Conservation (phyloP, 2,113 vertebrate species). For the Phrynocephalus versicolor region DNA sequence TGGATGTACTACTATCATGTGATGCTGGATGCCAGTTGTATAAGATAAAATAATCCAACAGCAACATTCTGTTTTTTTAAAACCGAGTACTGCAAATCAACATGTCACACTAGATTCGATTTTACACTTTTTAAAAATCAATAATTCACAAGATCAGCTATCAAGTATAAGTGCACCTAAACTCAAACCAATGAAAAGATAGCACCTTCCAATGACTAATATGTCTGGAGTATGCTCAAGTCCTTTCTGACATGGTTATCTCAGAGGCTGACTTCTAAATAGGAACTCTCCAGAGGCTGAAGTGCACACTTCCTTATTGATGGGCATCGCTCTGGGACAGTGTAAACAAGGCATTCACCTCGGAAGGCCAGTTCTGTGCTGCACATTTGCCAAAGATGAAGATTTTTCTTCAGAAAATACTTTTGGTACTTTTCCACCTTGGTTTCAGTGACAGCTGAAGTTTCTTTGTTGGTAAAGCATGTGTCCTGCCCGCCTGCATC, state of each 20-base stretch:
- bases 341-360: not conserved
- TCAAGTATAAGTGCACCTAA: not conserved
- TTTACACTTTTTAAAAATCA: not conserved
- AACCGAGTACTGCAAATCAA: not conserved
- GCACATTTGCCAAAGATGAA: not conserved
- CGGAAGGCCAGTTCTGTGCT: not conserved
- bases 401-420: not conserved
- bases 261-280: slow-evolving; percentile 6
- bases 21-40: not conserved
- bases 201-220: not conserved
- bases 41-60: not conserved
- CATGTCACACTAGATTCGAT: not conserved
- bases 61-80: not conserved
- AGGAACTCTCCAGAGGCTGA: slow-evolving; percentile 6
- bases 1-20: not conserved
- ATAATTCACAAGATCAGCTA: not conserved
- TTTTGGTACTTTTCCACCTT: not conserved
- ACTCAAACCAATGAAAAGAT: not conserved
- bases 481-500: too few relatives aligned
- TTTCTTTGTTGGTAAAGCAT: not conserved
- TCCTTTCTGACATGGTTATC: not conserved
- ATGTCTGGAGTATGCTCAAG: not conserved
- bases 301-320: not conserved
- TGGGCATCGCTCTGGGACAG: not conserved
- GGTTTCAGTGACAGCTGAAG: not conserved